Percentiles rank a stretch among this genome's conserved stretches.
These are phyloP conservation scores for Montipora cactus DNA, from an alignment of 64 coral and sea anemone species.

Conservation along the genomic window DNA sequence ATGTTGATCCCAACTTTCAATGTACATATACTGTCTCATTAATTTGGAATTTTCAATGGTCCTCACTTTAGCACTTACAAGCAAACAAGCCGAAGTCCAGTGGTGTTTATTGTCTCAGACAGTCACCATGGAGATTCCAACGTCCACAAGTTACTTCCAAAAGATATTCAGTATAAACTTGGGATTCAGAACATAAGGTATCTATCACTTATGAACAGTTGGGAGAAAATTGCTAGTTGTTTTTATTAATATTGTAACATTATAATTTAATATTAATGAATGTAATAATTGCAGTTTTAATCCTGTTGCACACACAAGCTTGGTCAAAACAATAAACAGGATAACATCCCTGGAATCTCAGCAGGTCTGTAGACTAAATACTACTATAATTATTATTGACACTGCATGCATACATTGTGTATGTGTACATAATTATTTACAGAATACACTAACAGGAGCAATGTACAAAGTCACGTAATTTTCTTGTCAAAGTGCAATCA, in stretches of 20 bases:
- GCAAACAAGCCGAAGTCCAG: conserved; percentile 71
- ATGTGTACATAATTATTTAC: too few relatives aligned
- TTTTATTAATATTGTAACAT: too few relatives aligned
- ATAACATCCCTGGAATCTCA: conserved; percentile 75
- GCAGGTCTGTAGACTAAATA: conserved; percentile 59
- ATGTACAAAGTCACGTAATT: too few relatives aligned
- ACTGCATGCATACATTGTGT: too few relatives aligned
- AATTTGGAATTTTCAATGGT: background rate
- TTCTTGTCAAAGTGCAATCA: too few relatives aligned
- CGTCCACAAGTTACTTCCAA: conserved; percentile 87
- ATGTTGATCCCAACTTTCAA: too few relatives aligned
- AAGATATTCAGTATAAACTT: conserved; percentile 74
- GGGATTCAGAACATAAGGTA: conserved; percentile 83
- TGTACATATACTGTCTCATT: too few relatives aligned
- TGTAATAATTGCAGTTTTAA: conserved; percentile 81
- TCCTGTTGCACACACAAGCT: conserved; percentile 92
- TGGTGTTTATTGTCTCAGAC: conserved; percentile 96
- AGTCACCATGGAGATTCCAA: conserved; percentile 91
- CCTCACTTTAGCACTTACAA: conserved; percentile 64
- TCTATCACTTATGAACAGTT: background rate
- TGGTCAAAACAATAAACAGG: conserved; percentile 90
- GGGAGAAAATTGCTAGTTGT: too few relatives aligned
- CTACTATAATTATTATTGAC: background rate
- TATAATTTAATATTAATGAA: background rate
- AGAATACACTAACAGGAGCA: too few relatives aligned